These are phyloP conservation scores for Parazoanthus atlanticus DNA, from an alignment of 92 coral and sea anemone genomes.

Conservation along the genomic window DNA sequence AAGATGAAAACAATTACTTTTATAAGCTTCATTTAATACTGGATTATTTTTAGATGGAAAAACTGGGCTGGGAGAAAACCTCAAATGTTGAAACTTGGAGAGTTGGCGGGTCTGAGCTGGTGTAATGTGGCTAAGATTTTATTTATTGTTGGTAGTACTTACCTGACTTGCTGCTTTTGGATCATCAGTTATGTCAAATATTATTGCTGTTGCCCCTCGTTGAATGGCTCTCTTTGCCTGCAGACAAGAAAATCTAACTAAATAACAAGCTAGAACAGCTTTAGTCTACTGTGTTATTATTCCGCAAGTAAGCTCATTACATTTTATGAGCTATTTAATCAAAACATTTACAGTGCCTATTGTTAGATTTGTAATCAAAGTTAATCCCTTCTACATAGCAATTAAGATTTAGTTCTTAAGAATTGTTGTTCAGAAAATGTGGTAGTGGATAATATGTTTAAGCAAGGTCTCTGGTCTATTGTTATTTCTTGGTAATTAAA, in stretches of 20 bases:
- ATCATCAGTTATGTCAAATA: conserved; percentile 89
- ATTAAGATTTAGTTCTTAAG: background rate
- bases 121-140: no score
- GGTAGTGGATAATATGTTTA: background rate
- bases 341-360: background rate
- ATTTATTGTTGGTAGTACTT: conserved; percentile 1
- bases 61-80: no score
- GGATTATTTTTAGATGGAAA: no score
- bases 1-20: no score
- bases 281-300: background rate
- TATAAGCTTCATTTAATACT: no score
- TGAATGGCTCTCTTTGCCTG: conserved; percentile 95
- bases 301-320: no score
- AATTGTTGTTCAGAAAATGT: background rate
- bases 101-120: no score
- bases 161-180: conserved; percentile 93
- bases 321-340: background rate
- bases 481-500: background rate
- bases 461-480: background rate
- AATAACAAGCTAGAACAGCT: background rate
- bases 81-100: no score
- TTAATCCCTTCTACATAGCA: background rate
- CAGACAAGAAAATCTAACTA: background rate
- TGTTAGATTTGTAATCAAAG: background rate
- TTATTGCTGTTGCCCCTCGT: conserved; percentile 96